Evolutionary conservation across 2,888 invertebrate species (phyloP).

Genomic region (Amiota mariae): DNA sequence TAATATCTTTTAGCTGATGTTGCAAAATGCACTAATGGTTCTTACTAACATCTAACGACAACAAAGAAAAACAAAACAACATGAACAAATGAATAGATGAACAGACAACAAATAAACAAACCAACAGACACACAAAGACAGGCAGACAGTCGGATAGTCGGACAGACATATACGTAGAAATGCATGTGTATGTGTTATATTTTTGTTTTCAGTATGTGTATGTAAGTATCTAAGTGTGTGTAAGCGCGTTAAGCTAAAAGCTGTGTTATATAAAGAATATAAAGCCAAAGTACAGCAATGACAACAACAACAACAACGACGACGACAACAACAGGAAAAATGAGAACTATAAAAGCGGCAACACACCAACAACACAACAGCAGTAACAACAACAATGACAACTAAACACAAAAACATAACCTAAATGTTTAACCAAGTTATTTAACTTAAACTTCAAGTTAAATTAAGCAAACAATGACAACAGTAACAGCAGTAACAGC

Average conservation of each 20-base stretch:
- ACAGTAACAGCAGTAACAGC: constrained; percentile 46
- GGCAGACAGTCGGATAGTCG: constrained; percentile 6
- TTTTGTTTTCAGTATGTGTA: background rate
- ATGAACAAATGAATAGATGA: background rate
- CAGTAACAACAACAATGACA: constrained; percentile 12
- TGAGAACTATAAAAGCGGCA: constrained; percentile 13
- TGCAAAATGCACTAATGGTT: constrained; percentile 32
- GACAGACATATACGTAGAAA: background rate
- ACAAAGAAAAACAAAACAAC: background rate
- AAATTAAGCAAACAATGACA: constrained; percentile 60
- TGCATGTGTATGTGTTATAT: constrained; percentile 7
- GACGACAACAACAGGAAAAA: constrained; percentile 5
- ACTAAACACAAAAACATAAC: constrained; percentile 29
- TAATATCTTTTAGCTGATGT: constrained; percentile 29
- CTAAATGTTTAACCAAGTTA: constrained; percentile 52
- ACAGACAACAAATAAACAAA: background rate
- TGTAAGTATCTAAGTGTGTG: background rate
- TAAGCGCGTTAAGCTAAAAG: constrained; percentile 25
- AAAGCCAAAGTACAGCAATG: constrained; percentile 26
- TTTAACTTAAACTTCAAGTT: constrained; percentile 57
- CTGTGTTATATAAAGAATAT: constrained; percentile 17
- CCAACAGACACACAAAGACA: background rate
- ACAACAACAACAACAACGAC: constrained; percentile 10
- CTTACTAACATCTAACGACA: background rate
- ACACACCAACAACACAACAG: constrained; percentile 22